Percentiles rank a stretch among this genome's conserved stretches.
Conservation (phyloP, 2,113 vertebrate genomes). For the Tauraco erythrolophus region DNA sequence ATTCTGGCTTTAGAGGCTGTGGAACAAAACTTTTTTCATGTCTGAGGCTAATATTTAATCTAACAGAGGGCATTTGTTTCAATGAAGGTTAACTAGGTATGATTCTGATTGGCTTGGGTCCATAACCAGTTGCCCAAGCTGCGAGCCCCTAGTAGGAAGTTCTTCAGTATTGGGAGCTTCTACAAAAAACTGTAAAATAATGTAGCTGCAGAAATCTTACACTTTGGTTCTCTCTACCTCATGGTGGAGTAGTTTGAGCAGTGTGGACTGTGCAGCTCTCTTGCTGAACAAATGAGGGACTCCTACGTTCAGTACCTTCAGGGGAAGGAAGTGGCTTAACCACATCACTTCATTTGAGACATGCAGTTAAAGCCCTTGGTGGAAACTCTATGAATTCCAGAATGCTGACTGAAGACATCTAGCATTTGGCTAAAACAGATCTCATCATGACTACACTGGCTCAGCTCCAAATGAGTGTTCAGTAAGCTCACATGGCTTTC, state of each 20-base stretch:
- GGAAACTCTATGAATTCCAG: not conserved
- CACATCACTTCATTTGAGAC: not conserved
- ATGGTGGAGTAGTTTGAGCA: not conserved
- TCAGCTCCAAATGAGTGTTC: not conserved
- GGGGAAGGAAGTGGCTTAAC: not conserved
- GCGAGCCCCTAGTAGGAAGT: not conserved
- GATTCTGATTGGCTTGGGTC: not conserved
- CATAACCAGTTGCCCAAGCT: not conserved
- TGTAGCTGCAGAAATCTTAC: not conserved
- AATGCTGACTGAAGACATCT: not conserved
- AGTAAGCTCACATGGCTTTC: not conserved
- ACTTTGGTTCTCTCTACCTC: not conserved
- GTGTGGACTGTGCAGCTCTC: not conserved
- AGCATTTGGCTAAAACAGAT: not conserved
- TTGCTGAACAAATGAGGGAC: not conserved
- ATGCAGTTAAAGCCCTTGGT: not conserved
- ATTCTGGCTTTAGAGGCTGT: not conserved
- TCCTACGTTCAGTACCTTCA: not conserved
- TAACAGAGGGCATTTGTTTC: not conserved
- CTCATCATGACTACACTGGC: not conserved
- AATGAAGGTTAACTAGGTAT: not conserved
- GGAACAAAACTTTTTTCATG: not conserved
- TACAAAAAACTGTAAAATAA: not conserved
- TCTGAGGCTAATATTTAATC: not conserved
- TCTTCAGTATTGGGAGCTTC: not conserved